A percentile compares a stretch with the other conserved stretches of the same genome.
These are phyloP conservation scores for Neuroterus valhalla DNA, from an alignment of 1,140 invertebrate species.

Conservation along the genomic window DNA sequence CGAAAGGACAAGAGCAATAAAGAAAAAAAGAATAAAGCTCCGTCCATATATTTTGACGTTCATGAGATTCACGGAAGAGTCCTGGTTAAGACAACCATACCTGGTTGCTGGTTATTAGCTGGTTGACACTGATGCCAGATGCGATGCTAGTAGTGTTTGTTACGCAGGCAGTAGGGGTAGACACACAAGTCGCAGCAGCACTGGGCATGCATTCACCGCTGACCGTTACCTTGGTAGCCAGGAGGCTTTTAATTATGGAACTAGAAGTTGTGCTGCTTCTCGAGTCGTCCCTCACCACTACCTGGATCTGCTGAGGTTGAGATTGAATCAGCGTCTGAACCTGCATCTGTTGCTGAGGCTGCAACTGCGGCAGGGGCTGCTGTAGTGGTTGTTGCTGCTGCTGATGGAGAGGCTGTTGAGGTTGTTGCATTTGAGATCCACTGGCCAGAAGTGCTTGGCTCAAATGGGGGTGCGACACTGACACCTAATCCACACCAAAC, in stretches of 20 bases:
- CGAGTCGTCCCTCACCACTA: conserved; percentile 69
- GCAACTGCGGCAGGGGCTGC: conserved; percentile 44
- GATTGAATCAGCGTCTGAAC: conserved; percentile 30
- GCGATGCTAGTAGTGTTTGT: conserved; percentile 75
- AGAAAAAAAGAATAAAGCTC: no score
- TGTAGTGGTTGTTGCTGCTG: conserved; percentile 35
- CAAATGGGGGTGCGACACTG: conserved; percentile 78
- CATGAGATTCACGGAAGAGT: neutral
- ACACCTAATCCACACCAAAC: conserved; percentile 71
- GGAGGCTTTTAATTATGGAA: conserved; percentile 88
- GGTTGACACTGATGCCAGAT: conserved; percentile 76
- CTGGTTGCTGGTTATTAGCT: conserved; percentile 75
- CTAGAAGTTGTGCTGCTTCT: conserved; percentile 71
- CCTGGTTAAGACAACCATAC: conserved; percentile 67
- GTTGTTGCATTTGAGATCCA: conserved; percentile 66
- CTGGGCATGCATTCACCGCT: conserved; percentile 78
- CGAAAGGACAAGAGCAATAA: no score
- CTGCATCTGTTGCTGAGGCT: conserved; percentile 50
- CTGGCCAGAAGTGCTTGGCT: conserved; percentile 78
- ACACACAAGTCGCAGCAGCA: conserved; percentile 72
- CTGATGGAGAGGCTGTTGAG: conserved; percentile 45
- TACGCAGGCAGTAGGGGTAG: conserved; percentile 73
- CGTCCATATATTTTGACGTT: no score
- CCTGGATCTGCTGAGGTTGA: conserved; percentile 61
- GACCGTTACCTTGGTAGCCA: conserved; percentile 88